Base-by-base conservation (phyloP, 1,140 invertebrate genomes). In the Bilobella aurantiaca region DNA sequence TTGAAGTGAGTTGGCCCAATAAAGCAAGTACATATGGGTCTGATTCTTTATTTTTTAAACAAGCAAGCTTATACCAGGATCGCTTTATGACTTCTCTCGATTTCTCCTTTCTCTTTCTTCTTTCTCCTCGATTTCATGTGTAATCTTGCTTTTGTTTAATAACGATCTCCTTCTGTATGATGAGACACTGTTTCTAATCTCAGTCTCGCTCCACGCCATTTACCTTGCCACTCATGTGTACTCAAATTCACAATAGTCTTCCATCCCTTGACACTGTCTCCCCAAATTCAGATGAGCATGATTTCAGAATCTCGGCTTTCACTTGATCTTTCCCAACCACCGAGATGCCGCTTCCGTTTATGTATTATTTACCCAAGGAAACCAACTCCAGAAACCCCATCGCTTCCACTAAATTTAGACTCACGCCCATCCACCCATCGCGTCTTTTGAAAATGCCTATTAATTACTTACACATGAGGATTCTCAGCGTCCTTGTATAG, bases 181-280 rank as follows among this genome's bases (percentile, higher is more conserved):
- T 62, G 67, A 68, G 67, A 65, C 67, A 68, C 62, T 62, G 12
- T 23, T 18, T 23, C 49, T 63, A 47, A 63, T 42, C 64, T 59
- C 67, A 70, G 67, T 70, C 69, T 70, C 69, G 62, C 64, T 70
- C 65, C 69, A 63, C 69, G 67, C 69, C 69, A 70, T 70, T 70
- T 67, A 49, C 69, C 67, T 67, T n/a, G 64, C 63, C 69, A 67
- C 64, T 70, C 69, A 70, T 70, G 69, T 70, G 69, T 70, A 57
- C 68, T 66, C 62, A 67, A 66, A 53, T 66, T 66, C 65, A 69
- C 60, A 69, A 23, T 5, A 53, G 49, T 16, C 49, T 53, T 53
- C 5, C 14, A 28, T 25, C 59, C 34, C 31, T 37, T 61, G 34
- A 23, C 34, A 61, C 23, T 42, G 23, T 53, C 49, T 53, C 21